Evolutionary conservation across 1,140 invertebrate species (phyloP), one percentile per base, ranked within the genome.

Genomic region (Hypsibius dujardini): DNA sequence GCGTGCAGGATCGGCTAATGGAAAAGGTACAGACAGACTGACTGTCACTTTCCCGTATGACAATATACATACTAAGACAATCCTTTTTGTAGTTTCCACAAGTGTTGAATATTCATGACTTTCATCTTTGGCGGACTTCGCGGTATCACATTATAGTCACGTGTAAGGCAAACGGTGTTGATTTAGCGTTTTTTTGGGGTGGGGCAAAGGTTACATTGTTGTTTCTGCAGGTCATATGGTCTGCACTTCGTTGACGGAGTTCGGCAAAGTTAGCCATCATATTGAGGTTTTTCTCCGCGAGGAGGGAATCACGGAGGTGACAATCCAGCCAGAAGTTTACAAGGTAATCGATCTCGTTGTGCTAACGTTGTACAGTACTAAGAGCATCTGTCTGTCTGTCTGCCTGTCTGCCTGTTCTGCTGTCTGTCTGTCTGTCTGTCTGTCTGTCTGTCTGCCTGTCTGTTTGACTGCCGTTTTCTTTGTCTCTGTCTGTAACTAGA

Each of bases 321-420:
- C 91, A 1, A 93, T 95, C 79, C 90, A 95, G 77, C 91, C 91
- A 0, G 91, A 95, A 83, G 93, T 95, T 77, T 86, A 90, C 56
- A 87, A 90, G 77, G 82, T 88, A 74, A 82, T 71, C n/a, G n/a
- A n/a, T n/a, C n/a, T 56, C 50, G 0, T 12, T 67, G 7, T 7
- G 50, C 7, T 56, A 56, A 56, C 50, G 50, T 7, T 56, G n/a
- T 56, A n/a, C 50, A 12, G 50, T 56, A 56, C n/a, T 56, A 56
- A 12, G 50, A 56, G n/a, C 7, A 56, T 7, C 7, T 67, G 45
- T 67, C 45, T 67, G 3, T 7, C n/a, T n/a, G n/a, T n/a, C n/a
- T n/a, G n/a, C n/a, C n/a, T n/a, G n/a, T n/a, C n/a, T n/a, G n/a
- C n/a, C n/a, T n/a, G n/a, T n/a, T n/a, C n/a, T n/a, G n/a, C n/a